These are phyloP conservation scores for Nestor notabilis DNA, from an alignment of 2,113 vertebrate species.

Conservation along the genomic window DNA sequence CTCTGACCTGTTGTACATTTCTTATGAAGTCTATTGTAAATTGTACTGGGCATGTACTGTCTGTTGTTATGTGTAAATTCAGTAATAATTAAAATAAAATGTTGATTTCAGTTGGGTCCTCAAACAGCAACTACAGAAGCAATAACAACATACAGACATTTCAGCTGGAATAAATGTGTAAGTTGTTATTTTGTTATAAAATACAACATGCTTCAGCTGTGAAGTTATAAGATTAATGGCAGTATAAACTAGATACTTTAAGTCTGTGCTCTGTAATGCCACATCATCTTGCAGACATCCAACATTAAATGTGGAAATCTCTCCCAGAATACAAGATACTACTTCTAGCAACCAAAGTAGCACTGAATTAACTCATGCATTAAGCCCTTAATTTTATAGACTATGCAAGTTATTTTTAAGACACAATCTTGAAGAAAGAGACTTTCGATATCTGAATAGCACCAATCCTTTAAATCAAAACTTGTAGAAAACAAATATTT, in stretches of 20 bases:
- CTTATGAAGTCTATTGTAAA: not conserved
- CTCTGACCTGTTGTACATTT: not conserved
- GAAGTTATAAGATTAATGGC: not conserved
- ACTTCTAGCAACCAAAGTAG: not conserved
- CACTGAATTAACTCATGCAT: conserved; percentile 16
- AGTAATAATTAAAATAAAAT: not conserved
- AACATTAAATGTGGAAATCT: not conserved
- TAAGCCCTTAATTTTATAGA: conserved; percentile 20
- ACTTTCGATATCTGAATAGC: not conserved
- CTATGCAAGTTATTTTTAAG: conserved; percentile 34
- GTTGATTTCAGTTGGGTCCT: not conserved
- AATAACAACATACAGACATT: not conserved
- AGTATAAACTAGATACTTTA: not conserved
- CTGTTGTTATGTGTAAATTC: not conserved
- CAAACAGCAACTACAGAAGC: not conserved
- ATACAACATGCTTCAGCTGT: not conserved
- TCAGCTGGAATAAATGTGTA: not conserved
- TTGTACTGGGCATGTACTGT: not conserved
- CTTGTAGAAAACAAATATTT: conserved; percentile 29
- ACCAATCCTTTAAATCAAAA: conserved; percentile 26
- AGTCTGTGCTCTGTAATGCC: not conserved
- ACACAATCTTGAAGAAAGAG: conserved; percentile 10
- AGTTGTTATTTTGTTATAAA: not conserved
- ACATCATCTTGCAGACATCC: not conserved
- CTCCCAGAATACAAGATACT: not conserved